Evolutionary conservation across 2,113 vertebrate species (phyloP).

Genomic region (Tragelaphus strepsiceros): DNA sequence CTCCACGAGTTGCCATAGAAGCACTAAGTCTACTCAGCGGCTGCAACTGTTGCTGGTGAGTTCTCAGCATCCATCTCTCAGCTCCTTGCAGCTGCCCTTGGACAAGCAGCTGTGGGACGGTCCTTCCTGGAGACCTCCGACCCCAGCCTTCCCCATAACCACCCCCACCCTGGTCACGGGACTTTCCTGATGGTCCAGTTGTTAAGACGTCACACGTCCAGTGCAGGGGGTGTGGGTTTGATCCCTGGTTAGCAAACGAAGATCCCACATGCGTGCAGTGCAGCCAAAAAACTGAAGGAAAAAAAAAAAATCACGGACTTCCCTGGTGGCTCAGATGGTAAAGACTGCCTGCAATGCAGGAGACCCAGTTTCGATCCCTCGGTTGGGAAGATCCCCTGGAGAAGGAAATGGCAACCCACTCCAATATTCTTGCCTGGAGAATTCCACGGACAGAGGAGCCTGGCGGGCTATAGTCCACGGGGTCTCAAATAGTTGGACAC

Average conservation of each 20-base stretch:
- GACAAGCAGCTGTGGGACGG: neutral
- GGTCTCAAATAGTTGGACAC: neutral
- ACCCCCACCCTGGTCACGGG: neutral
- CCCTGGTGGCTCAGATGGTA: neutral
- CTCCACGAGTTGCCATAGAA: neutral
- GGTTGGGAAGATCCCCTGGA: neutral
- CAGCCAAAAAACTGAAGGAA: neutral
- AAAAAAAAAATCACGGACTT: neutral
- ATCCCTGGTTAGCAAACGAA: neutral
- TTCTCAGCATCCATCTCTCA: neutral
- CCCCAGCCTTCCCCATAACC: neutral
- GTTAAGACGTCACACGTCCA: neutral
- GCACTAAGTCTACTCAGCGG: neutral
- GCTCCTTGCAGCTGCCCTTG: too few relatives aligned
- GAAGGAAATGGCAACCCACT: neutral
- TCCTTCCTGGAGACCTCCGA: neutral
- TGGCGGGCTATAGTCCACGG: neutral
- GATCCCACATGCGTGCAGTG: neutral
- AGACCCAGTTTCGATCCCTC: neutral
- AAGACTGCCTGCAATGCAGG: neutral
- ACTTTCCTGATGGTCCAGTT: neutral
- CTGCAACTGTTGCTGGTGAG: neutral
- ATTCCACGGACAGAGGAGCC: neutral
- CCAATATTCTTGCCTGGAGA: neutral
- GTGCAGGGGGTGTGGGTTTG: neutral